These are phyloP conservation scores for Bothrops jararaca DNA, from an alignment of 2,113 vertebrate species.

Conservation along the genomic window DNA sequence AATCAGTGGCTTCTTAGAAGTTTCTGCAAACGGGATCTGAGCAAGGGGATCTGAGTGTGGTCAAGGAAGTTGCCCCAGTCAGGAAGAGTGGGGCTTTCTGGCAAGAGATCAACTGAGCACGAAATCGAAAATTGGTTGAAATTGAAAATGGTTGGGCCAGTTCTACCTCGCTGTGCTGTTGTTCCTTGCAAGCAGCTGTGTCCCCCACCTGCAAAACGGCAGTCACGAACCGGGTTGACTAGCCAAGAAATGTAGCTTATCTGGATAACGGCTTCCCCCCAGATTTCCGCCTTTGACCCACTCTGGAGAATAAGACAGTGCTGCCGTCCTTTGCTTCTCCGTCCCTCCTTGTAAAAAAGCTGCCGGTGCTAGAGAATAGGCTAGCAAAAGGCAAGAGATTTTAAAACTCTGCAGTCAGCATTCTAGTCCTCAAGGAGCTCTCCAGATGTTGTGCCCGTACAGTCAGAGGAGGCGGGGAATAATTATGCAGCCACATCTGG, in stretches of 20 bases:
- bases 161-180: background rate
- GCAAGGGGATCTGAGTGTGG: fast-evolving
- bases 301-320: background rate
- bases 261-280: background rate
- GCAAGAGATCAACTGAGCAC: background rate
- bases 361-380: background rate
- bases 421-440: background rate
- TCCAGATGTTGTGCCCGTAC: background rate
- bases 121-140: background rate
- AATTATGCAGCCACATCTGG: background rate
- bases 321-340: background rate
- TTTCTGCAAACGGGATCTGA: background rate
- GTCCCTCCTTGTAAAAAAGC: background rate
- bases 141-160: background rate
- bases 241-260: background rate
- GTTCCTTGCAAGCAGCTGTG: background rate
- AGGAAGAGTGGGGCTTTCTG: background rate
- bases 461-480: background rate
- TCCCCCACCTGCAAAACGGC: background rate
- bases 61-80: background rate
- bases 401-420: background rate
- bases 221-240: background rate
- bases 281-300: background rate
- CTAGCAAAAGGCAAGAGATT: background rate
- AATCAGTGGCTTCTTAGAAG: background rate